phyloP scores from a whole-genome alignment of 2,113 vertebrate species.

The Nothoprocta pentlandii region DNA sequence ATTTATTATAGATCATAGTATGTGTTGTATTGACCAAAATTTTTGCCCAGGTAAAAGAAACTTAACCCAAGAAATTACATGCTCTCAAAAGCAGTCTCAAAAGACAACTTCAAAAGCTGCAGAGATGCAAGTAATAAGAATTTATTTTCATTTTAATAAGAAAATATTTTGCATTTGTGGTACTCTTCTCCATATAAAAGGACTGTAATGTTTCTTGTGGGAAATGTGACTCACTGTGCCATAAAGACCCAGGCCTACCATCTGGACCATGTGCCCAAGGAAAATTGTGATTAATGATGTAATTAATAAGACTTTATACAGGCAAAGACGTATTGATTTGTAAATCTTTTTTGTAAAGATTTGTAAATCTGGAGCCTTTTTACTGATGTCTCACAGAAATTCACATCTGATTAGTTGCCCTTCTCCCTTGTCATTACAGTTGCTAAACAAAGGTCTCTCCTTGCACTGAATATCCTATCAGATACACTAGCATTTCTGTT shows the following conservation, averaged over 20 bases:
- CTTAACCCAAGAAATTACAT: background rate
- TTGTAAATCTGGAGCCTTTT: background rate
- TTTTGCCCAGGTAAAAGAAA: background rate
- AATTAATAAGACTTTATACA: background rate
- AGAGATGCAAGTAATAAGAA: background rate
- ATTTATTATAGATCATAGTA: background rate
- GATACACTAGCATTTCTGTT: slow-evolving; percentile 8
- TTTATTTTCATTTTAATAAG: background rate
- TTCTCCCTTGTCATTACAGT: background rate
- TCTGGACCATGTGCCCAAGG: background rate
- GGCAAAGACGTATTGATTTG: background rate
- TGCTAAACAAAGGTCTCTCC: background rate
- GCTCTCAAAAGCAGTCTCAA: background rate
- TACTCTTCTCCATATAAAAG: background rate
- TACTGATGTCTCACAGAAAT: background rate
- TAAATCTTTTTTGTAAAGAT: no score
- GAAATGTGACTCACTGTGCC: background rate
- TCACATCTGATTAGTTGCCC: background rate
- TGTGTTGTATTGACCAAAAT: background rate
- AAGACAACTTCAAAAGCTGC: background rate
- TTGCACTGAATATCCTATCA: background rate
- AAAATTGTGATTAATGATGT: background rate
- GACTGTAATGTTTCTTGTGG: background rate
- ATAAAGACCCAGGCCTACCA: background rate
- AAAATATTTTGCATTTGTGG: background rate